Base-by-base conservation (phyloP, 2,113 vertebrate genomes). In the Lamprologus tigripictilis region DNA sequence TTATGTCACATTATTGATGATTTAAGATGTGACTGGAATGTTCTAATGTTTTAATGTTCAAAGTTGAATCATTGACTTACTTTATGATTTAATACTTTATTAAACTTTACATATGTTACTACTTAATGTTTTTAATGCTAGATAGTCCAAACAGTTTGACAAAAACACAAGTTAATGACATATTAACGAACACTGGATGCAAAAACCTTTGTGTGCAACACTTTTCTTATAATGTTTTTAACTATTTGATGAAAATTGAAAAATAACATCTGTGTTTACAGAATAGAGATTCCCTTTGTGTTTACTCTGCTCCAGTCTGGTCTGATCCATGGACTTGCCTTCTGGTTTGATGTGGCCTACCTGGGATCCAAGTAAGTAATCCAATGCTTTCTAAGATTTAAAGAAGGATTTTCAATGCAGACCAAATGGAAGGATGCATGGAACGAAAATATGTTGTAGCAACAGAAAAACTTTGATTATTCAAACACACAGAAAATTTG, bases 271-370 rank as follows among this genome's bases (percentile, higher is more conserved):
- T 80, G n/a, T 80, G 4, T 17, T 79, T 91, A 83, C 93, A 97
- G 96, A 92, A 86, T 97, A 88, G 96, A 98, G 95, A 97, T 97
- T 45, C 96, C 96, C 40, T 97, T 97, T 87, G 95, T 95, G 85
- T 97, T 97, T 81, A 94, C 96, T 4, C 92, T 98, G 80, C 90
- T 91, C 14, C 96, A 97, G 82, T 96, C 97, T 1, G 97, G 97
- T 83, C 92, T 98, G 80, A 83, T 97, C 88, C 97, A 97, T 8
- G 97, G 97, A 33, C 94, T 98, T 14, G 97, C 96, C 79, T 96
- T 98, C 84, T 97, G 97, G 97, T 98, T 97, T 31, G 96, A 98
- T 68, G 95, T 97, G 86, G 97, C 97, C 58, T 98, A 97, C 88
- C 84, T 94, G n/a, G 97, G 97, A 57, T 97, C 97, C 76, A 91